Conservation (phyloP, 1,140 invertebrate genomes). For the Habropoda laboriosa region DNA sequence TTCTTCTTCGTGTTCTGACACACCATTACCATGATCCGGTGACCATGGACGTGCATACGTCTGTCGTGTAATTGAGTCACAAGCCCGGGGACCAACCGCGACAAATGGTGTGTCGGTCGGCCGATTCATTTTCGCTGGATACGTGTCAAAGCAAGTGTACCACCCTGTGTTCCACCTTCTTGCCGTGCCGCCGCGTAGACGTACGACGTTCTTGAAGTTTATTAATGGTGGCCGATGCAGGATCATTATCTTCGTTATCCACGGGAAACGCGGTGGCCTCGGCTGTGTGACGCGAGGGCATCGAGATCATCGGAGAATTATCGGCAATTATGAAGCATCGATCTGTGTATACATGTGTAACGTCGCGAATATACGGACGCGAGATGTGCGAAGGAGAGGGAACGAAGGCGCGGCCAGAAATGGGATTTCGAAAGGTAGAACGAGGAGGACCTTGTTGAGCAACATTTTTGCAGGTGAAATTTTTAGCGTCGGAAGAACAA, state of each 20-base stretch:
- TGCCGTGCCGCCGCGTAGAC: not conserved
- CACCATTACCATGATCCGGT: not conserved
- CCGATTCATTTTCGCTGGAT: slow-evolving; percentile 58
- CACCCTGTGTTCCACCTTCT: slow-evolving; percentile 20
- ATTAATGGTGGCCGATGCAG: slow-evolving; percentile 49
- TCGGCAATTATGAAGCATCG: not conserved
- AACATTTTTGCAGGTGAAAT: not conserved
- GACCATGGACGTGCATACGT: not conserved
- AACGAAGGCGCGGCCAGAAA: not conserved
- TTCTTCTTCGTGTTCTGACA: not conserved
- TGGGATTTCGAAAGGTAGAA: not conserved
- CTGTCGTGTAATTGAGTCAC: slow-evolving; percentile 57
- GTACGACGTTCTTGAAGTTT: slow-evolving; percentile 36
- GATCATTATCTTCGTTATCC: slow-evolving; percentile 40
- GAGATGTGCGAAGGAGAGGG: not conserved
- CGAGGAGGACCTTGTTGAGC: not conserved
- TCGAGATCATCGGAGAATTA: not conserved
- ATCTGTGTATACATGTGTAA: not conserved
- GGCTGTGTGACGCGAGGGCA: slow-evolving; percentile 1
- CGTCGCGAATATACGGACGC: too few relatives aligned
- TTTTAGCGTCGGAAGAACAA: not conserved
- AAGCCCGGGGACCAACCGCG: slow-evolving; percentile 26
- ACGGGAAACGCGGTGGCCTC: slow-evolving; percentile 27
- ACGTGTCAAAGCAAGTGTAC: slow-evolving; percentile 33
- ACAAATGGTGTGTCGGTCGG: slow-evolving; percentile 57